Evolutionary conservation across 2,888 invertebrate species (phyloP), one percentile per base, ranked within the genome.

Genomic region (Epiblema foenella): DNA sequence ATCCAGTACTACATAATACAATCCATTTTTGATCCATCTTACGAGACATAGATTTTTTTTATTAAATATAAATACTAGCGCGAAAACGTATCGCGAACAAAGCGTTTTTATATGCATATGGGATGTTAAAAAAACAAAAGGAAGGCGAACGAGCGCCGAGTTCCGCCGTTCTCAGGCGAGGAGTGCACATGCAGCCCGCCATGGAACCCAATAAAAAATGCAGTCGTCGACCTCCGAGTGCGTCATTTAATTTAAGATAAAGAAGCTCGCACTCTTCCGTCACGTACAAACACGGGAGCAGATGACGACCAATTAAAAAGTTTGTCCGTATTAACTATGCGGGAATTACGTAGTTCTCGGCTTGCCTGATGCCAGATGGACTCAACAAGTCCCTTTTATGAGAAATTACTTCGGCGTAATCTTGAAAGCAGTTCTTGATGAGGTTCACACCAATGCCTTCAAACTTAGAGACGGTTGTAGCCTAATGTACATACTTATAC

Each of bases 281-380:
- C 81, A 83, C 81, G 81, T 81, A 81, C 77, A 72, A 78, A 77
- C 76, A 81, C 80, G 78, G 89, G 86, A 87, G 87, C 91, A 91
- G 91, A 91, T 93, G 92, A 90, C 85, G 88, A 85, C 81, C 91
- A 91, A 92, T 93, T 91, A 92, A 90, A 91, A 90, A 92, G 91
- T 91, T 92, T 87, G 85, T 87, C 77, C 85, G 85, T 81, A 89
- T 91, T 89, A 91, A 90, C 90, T 90, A 90, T 87, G 88, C 89
- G 87, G 85, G 89, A 89, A 88, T 88, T 86, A 46, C 46, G n/a
- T 46, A 87, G 86, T 86, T 85, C 78, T 74, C 79, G 79, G 79
- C 83, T 85, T 85, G 87, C 85, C 84, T n/a, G n/a, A n/a, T 83
- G 86, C 89, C 91, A 90, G 89, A 91, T 92, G 91, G 83, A 88